These are phyloP conservation scores for Anguilla obscura DNA, from an alignment of 2,797 vertebrate genomes.

Conservation along the genomic window DNA sequence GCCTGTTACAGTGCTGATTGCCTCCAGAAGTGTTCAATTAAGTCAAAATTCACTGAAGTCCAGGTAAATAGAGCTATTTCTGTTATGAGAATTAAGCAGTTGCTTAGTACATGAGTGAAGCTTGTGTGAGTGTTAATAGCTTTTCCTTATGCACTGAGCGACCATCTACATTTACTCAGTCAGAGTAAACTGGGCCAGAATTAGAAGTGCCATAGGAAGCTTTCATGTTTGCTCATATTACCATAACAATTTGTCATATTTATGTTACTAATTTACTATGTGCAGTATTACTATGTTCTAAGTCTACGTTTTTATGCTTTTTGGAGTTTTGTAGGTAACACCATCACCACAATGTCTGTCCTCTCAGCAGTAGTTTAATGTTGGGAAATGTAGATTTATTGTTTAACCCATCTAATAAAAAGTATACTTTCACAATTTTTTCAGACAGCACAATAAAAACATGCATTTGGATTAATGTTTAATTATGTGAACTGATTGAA, in stretches of 20 bases:
- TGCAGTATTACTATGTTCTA: background rate
- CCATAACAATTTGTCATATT: background rate
- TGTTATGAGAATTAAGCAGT: background rate
- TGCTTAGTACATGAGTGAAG: background rate
- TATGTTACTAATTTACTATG: background rate
- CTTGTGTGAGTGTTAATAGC: background rate
- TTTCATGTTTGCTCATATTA: background rate
- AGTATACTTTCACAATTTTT: background rate
- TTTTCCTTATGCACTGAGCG: background rate
- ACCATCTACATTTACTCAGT: background rate
- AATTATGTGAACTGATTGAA: background rate
- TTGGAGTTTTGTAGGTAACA: background rate
- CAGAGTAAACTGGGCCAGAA: background rate
- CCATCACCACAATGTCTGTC: background rate
- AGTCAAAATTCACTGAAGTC: background rate
- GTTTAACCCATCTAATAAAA: background rate
- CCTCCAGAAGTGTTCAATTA: background rate
- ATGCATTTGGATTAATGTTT: background rate
- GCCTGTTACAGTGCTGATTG: background rate
- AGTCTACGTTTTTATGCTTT: background rate
- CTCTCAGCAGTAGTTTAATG: background rate
- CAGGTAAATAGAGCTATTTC: background rate
- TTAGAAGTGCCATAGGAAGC: background rate
- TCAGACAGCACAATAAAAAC: background rate
- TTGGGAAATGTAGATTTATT: background rate